phyloP scores from a whole-genome alignment of 2,797 vertebrate genomes.

The Anguilla pacifica region DNA sequence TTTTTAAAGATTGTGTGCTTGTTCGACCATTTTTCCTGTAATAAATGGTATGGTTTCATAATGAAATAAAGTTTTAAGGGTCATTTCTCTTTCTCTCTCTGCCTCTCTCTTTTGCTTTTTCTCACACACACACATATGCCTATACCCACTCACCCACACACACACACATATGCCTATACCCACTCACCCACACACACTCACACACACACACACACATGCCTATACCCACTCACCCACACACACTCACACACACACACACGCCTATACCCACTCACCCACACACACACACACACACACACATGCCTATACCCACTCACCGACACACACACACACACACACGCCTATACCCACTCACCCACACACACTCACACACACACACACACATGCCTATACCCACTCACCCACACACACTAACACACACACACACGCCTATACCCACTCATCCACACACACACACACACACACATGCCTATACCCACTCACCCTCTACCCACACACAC shows the following conservation, averaged over 20 bases:
- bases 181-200: constrained; percentile 12
- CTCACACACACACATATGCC: constrained; percentile 4
- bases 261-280: background rate
- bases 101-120: background rate
- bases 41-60: background rate
- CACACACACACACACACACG: constrained; percentile 29
- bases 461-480: background rate
- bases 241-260: constrained; percentile 34
- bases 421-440: constrained; percentile 21
- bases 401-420: background rate
- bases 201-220: constrained; percentile 21
- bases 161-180: constrained; percentile 43
- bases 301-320: background rate
- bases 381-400: constrained; percentile 36
- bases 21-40: background rate
- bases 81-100: background rate
- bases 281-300: constrained; percentile 18
- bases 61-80: background rate
- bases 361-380: constrained; percentile 34
- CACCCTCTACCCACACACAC: constrained; percentile 4
- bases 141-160: constrained; percentile 14
- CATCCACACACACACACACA: constrained; percentile 34
- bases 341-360: constrained; percentile 11
- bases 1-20: background rate
- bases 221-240: constrained; percentile 3